A percentile compares a stretch with the other conserved stretches of the same genome.
Conservation (phyloP, 2,797 vertebrate species). For the Xiphorhynchus erythropygius region DNA sequence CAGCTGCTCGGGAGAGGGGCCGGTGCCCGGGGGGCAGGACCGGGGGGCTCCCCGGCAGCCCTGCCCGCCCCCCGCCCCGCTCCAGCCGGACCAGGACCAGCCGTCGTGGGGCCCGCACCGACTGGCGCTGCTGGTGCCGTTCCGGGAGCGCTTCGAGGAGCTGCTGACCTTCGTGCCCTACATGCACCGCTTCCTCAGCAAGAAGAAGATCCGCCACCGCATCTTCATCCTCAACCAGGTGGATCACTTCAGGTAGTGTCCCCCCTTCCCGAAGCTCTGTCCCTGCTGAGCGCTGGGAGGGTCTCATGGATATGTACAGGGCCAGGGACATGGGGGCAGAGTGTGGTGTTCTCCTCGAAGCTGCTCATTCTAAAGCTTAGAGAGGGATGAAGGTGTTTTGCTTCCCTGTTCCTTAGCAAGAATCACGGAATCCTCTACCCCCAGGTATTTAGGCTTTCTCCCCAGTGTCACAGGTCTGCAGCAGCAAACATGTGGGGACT, state of each 20-base stretch:
- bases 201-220: constrained; percentile 90
- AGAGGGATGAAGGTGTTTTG: background rate
- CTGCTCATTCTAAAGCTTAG: background rate
- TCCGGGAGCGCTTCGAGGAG: constrained; percentile 96
- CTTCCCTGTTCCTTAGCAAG: background rate
- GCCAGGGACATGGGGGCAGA: background rate
- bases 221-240: constrained; percentile 95
- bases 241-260: constrained; percentile 89
- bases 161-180: constrained; percentile 92
- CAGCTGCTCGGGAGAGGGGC: constrained; percentile 86
- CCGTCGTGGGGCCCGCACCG: constrained; percentile 90
- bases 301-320: rapidly evolving
- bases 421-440: background rate
- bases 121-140: constrained; percentile 90
- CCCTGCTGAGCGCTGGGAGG: background rate
- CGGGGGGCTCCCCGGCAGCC: constrained; percentile 59
- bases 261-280: background rate
- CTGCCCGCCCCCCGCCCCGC: constrained; percentile 73
- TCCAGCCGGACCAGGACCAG: constrained; percentile 77
- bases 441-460: background rate
- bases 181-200: constrained; percentile 90
- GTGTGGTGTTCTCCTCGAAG: rapidly evolving
- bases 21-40: constrained; percentile 68
- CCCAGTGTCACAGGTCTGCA: background rate
- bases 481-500: background rate